Evolutionary conservation across 2,113 vertebrate genomes (phyloP).

Genomic region (Burhinus oedicnemus): DNA sequence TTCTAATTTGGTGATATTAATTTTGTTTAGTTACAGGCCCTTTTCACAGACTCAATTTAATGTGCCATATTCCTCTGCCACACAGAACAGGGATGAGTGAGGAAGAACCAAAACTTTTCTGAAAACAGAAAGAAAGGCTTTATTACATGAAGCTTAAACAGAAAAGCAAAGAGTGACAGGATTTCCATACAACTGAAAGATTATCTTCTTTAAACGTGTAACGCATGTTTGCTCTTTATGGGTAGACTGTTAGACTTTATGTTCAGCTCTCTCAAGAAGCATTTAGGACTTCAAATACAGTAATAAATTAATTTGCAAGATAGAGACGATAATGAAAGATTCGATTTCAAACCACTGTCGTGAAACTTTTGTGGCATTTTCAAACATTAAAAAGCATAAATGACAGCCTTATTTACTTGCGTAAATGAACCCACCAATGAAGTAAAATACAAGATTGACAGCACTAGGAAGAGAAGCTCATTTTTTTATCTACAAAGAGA

Average conservation of each 20-base stretch:
- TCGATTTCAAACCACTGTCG: not conserved
- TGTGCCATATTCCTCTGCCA: not conserved
- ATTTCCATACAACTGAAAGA: conserved; percentile 54
- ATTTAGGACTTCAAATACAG: conserved; percentile 56
- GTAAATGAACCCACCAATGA: not conserved
- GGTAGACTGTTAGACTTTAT: conserved; percentile 51
- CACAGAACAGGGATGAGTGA: not conserved
- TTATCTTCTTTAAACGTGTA: conserved; percentile 68
- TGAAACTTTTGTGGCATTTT: conserved; percentile 28
- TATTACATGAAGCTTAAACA: conserved; percentile 48
- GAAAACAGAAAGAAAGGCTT: not conserved
- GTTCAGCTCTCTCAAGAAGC: conserved; percentile 38
- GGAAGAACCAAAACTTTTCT: conserved; percentile 7
- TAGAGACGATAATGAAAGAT: conserved; percentile 41
- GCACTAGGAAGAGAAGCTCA: not conserved
- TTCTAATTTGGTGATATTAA: not conserved
- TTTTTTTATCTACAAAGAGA: not conserved
- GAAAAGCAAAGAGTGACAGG: conserved; percentile 65
- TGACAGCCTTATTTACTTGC: conserved; percentile 19
- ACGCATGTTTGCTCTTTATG: conserved; percentile 63
- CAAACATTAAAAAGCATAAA: not conserved
- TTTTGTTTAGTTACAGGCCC: not conserved
- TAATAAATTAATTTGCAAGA: conserved; percentile 65
- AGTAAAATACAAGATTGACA: not conserved
- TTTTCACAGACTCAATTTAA: not conserved